Evolutionary conservation across 2,888 invertebrate genomes (phyloP).

Genomic region (Salticus scenicus): DNA sequence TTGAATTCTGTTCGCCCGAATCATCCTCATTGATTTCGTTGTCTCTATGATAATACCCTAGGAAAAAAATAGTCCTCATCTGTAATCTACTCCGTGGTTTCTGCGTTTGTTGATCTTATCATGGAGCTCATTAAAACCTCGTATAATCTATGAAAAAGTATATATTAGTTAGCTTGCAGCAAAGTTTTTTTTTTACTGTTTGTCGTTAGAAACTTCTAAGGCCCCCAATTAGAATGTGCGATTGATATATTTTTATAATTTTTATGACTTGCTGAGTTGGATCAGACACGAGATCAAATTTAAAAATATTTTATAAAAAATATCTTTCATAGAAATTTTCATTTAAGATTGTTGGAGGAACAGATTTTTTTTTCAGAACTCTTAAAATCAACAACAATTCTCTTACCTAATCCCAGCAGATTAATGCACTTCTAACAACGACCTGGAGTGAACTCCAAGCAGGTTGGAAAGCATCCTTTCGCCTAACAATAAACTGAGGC

Average conservation of each 20-base stretch:
- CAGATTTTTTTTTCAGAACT: no score
- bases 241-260: neutral
- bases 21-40: conserved; percentile 46
- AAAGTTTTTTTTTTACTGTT: conserved; percentile 9
- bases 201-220: neutral
- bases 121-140: conserved; percentile 42
- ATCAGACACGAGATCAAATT: no score
- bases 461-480: neutral
- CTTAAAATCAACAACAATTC: no score
- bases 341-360: no score
- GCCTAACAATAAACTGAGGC: neutral
- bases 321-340: no score
- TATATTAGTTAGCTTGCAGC: conserved; percentile 17
- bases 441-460: neutral
- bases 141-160: conserved; percentile 27
- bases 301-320: no score
- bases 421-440: neutral
- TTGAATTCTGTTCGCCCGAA: conserved; percentile 46
- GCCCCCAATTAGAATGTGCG: neutral
- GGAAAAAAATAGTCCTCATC: conserved; percentile 23
- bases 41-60: conserved; percentile 38
- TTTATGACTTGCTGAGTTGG: no score
- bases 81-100: conserved; percentile 43
- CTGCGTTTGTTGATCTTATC: conserved; percentile 59
- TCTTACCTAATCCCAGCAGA: neutral